phyloP scores from a whole-genome alignment of 2,888 invertebrate genomes.

The Pyrrhosoma nymphula region DNA sequence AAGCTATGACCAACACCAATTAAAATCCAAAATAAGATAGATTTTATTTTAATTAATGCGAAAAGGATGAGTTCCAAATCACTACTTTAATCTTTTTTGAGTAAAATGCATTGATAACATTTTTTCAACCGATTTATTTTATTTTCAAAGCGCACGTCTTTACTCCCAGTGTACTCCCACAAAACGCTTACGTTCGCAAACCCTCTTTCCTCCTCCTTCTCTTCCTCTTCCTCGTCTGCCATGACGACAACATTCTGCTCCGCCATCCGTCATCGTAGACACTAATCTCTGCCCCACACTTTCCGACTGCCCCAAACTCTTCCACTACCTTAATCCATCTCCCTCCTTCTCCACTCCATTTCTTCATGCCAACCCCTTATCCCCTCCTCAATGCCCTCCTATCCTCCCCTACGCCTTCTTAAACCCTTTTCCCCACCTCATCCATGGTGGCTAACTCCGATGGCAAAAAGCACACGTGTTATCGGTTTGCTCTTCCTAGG shows the following conservation, averaged over 20 bases:
- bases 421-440: too few species aligned
- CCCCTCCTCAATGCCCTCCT: background rate
- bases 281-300: background rate
- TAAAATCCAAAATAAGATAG: too few species aligned
- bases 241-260: background rate
- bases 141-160: too few species aligned
- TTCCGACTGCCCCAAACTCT: background rate
- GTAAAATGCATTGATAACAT: too few species aligned
- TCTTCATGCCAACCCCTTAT: background rate
- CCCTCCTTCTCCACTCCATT: background rate
- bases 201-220: background rate
- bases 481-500: background rate
- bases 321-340: background rate
- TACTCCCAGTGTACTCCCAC: background rate
- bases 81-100: too few species aligned
- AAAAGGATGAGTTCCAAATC: too few species aligned
- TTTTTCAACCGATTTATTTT: too few species aligned
- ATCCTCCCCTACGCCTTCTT: background rate
- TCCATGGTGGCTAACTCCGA: background rate
- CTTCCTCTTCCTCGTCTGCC: background rate
- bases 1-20: too few species aligned
- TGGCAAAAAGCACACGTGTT: background rate
- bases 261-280: conserved; percentile 13
- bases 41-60: too few species aligned
- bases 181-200: background rate